These are phyloP conservation scores for Reticulitermes speratus DNA, from an alignment of 1,140 invertebrate species.

Conservation along the genomic window DNA sequence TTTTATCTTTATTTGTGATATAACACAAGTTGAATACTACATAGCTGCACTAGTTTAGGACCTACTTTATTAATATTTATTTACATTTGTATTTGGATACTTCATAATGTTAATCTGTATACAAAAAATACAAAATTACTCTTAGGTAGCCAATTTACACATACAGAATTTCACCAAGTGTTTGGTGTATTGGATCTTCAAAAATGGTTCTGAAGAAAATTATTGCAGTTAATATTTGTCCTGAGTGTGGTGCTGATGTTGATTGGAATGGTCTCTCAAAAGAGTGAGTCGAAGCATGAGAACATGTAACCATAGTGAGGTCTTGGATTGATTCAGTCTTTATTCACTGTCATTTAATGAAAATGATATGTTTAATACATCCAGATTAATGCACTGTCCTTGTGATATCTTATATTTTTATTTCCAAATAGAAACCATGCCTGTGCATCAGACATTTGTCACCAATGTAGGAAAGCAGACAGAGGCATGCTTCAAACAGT, in stretches of 20 bases:
- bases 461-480: not conserved
- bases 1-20: not conserved
- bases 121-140: not conserved
- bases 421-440: not conserved
- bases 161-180: constrained; percentile 1
- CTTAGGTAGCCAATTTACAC: not conserved
- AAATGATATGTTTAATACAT: not conserved
- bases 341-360: not conserved
- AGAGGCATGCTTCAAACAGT: not conserved
- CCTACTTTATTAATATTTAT: not conserved
- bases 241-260: not conserved
- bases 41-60: not conserved
- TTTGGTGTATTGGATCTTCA: not conserved
- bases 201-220: not conserved
- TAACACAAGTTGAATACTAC: not conserved
- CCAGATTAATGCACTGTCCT: not conserved
- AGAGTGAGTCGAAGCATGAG: not conserved
- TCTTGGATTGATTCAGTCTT: not conserved
- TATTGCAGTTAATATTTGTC: not conserved
- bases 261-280: not conserved
- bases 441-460: not conserved
- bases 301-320: not conserved
- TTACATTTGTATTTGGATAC: not conserved
- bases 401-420: not conserved
- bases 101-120: not conserved